Conservation (phyloP, 1,140 invertebrate genomes). For the Macrobrachium nipponense region DNA sequence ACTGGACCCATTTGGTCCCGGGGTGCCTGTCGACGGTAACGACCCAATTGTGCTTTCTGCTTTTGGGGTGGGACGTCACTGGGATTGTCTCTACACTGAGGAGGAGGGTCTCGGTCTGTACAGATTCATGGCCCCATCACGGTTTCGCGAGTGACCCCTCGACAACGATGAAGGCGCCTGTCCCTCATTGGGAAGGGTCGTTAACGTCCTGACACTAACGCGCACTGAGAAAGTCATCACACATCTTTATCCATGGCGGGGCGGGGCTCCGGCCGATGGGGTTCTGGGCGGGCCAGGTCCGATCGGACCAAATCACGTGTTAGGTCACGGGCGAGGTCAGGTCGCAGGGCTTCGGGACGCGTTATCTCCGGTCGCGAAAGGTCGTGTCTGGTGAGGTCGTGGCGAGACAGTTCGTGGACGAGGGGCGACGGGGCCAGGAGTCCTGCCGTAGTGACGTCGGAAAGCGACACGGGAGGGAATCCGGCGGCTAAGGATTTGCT, state of each 20-base stretch:
- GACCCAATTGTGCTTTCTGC: no score
- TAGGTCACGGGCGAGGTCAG: slow-evolving; percentile 53
- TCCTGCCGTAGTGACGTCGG: slow-evolving; percentile 50
- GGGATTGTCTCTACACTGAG: no score
- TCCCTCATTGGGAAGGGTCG: slow-evolving; percentile 1
- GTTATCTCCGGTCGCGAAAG: slow-evolving; percentile 53
- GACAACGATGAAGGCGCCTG: neutral
- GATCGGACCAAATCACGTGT: slow-evolving; percentile 35
- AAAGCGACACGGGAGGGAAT: slow-evolving; percentile 58
- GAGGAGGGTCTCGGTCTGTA: neutral
- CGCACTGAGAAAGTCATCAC: slow-evolving; percentile 48
- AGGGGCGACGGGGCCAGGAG: slow-evolving; percentile 50
- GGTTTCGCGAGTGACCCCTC: neutral
- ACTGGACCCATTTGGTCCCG: no score
- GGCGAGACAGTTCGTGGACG: slow-evolving; percentile 56
- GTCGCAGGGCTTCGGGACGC: slow-evolving; percentile 57
- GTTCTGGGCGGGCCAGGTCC: slow-evolving; percentile 57
- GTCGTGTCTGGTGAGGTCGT: slow-evolving; percentile 60
- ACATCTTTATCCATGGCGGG: slow-evolving; percentile 61
- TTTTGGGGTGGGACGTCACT: no score
- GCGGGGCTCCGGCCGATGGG: slow-evolving; percentile 54
- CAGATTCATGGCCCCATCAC: neutral
- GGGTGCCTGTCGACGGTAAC: no score
- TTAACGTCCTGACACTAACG: neutral
- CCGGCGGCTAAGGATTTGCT: slow-evolving; percentile 57